These are phyloP conservation scores for Huso huso DNA, from an alignment of 2,797 vertebrate genomes.

Conservation along the genomic window DNA sequence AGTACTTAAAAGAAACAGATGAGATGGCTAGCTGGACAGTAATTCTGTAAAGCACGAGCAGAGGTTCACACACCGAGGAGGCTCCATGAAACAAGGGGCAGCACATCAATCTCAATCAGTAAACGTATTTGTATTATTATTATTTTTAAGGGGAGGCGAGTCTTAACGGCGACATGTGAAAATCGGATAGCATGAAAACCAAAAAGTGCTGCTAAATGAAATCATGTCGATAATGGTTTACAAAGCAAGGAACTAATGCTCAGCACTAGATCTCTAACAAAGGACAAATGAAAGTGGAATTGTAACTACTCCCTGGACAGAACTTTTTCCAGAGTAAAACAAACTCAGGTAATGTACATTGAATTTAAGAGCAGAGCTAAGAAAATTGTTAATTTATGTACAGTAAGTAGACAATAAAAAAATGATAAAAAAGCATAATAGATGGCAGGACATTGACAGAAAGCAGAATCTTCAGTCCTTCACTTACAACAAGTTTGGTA, in stretches of 20 bases:
- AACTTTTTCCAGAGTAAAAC: too few species aligned
- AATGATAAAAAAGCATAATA: too few species aligned
- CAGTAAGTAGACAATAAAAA: too few species aligned
- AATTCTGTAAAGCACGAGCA: slow-evolving; percentile 81
- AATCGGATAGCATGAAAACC: background rate
- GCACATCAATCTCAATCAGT: slow-evolving; percentile 76
- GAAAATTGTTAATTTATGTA: too few species aligned
- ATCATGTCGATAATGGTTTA: too few species aligned
- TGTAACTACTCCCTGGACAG: too few species aligned
- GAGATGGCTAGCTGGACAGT: slow-evolving; percentile 86
- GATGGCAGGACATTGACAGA: too few species aligned
- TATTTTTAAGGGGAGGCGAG: background rate
- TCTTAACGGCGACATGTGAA: background rate
- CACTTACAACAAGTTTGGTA: background rate
- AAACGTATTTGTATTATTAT: background rate
- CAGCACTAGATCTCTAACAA: too few species aligned
- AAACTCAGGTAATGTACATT: too few species aligned
- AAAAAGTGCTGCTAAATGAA: background rate
- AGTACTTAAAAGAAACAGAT: slow-evolving; percentile 83
- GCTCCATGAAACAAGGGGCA: slow-evolving; percentile 65
- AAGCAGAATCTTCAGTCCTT: background rate
- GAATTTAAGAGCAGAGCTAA: background rate
- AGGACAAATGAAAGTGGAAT: too few species aligned
- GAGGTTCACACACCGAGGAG: slow-evolving; percentile 71
- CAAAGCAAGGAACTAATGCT: too few species aligned